Evolutionary conservation across 92 coral and sea anemone species (phyloP).

Genomic region (Meandrina meandrites): DNA sequence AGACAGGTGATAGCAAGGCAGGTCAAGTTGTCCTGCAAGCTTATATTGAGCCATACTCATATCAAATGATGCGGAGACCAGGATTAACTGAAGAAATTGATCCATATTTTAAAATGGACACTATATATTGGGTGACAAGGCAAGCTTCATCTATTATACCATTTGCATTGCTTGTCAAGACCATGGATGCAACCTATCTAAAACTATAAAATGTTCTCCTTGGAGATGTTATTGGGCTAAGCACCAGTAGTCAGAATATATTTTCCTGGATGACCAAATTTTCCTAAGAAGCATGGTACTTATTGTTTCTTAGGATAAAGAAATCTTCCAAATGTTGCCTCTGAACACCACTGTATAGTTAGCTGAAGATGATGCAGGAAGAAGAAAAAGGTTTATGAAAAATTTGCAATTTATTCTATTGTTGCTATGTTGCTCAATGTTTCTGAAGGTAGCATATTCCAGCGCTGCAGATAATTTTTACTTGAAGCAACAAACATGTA

Average conservation of each 20-base stretch:
- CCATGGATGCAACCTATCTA: slow-evolving; percentile 88
- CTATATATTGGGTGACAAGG: slow-evolving; percentile 95
- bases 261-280: not conserved
- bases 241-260: not conserved
- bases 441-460: too few relatives aligned
- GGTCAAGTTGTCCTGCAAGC: slow-evolving; percentile 93
- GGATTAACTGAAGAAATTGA: slow-evolving; percentile 95
- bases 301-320: not conserved
- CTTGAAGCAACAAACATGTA: too few relatives aligned
- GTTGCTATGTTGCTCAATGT: too few relatives aligned
- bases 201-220: slow-evolving; percentile 34
- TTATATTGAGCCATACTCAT: slow-evolving; percentile 91
- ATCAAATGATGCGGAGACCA: slow-evolving; percentile 87
- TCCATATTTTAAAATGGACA: slow-evolving; percentile 87
- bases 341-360: not conserved
- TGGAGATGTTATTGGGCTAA: not conserved
- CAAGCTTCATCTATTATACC: slow-evolving; percentile 80
- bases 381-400: too few relatives aligned
- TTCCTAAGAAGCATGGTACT: not conserved
- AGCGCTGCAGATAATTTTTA: too few relatives aligned
- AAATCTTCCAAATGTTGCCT: not conserved
- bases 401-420: too few relatives aligned
- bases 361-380: not conserved
- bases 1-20: slow-evolving; percentile 69
- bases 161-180: slow-evolving; percentile 93